Evolutionary conservation across 2,113 vertebrate species (phyloP), one percentile per base, ranked within the genome.

Genomic region (Mus pahari): DNA sequence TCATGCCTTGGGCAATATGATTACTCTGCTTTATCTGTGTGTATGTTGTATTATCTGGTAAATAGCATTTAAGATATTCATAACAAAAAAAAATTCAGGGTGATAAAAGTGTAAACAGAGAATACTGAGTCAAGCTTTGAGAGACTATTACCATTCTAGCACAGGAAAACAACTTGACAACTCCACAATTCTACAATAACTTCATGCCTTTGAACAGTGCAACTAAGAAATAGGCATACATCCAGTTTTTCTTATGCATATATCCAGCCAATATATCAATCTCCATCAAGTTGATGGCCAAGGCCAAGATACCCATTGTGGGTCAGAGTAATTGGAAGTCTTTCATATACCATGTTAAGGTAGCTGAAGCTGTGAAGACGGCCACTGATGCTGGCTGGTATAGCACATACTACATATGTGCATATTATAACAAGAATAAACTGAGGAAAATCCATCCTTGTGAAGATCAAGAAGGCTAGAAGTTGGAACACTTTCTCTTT

Each of bases 401-500:
- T 31, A 99, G 98, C 96, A 98, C 99, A 0, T 98, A 99, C 95
- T 98, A 98, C 0, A 99, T 99, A 17, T 98, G 97, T 14, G 78
- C 98, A 28, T 99, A 99, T 86, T 5, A 97, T 95, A 99, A 99
- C 0, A 99, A 99, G 82, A 71, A 96, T 0, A 98, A 99, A 48
- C 98, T 99, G 0, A 99, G 98, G 0, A 98, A 97, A 0, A 98
- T 98, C 0, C 0, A 45, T 99, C 68, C 89, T 95, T 31, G 96
- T 98, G 82, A 99, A 98, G 98, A 98, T 99, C 82, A 97, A 98
- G 90, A 98, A 98, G 9, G 97, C 39, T 73, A 98, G 71, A 99
- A 98, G 91, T 87, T 98, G 66, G 98, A 98, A 88, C 98, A 99
- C 2, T 98, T 99, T 22, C 99, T 99, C 86, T 89, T 99, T 16